Percentiles rank a stretch among this genome's conserved stretches.
Conservation (phyloP, 2,888 invertebrate species). For the Biston betularia region DNA sequence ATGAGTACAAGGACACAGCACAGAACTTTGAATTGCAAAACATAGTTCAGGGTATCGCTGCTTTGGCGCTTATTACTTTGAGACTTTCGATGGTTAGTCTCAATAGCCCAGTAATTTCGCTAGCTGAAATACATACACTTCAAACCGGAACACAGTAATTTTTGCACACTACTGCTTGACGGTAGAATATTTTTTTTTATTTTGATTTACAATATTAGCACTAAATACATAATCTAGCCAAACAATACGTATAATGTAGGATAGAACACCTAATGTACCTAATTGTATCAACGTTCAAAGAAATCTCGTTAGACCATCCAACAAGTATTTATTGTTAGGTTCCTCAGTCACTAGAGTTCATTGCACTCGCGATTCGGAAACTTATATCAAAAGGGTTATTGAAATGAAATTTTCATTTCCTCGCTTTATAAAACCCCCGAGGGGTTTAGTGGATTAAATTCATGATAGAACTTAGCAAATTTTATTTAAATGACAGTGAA, state of each 20-base stretch:
- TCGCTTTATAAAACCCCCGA: conserved; percentile 49
- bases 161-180: too few relatives aligned
- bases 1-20: too few relatives aligned
- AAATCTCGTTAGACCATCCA: conserved; percentile 10
- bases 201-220: not conserved
- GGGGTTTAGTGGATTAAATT: conserved; percentile 52
- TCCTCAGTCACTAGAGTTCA: conserved; percentile 51
- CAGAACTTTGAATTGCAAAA: too few relatives aligned
- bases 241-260: not conserved
- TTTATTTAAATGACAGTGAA: conserved; percentile 49
- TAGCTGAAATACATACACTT: too few relatives aligned
- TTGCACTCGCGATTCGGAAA: conserved; percentile 53
- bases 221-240: not conserved
- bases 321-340: conserved; percentile 31
- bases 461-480: conserved; percentile 52
- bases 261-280: too few relatives aligned
- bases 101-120: too few relatives aligned
- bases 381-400: conserved; percentile 64
- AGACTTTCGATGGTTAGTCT: too few relatives aligned
- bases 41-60: too few relatives aligned
- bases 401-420: conserved; percentile 62
- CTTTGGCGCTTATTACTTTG: too few relatives aligned
- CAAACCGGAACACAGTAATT: too few relatives aligned
- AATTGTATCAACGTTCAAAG: conserved; percentile 18
- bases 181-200: too few relatives aligned